Percentiles rank a stretch among this genome's conserved stretches.
phyloP scores from a whole-genome alignment of 2,113 vertebrate species.

The Pipra filicauda region DNA sequence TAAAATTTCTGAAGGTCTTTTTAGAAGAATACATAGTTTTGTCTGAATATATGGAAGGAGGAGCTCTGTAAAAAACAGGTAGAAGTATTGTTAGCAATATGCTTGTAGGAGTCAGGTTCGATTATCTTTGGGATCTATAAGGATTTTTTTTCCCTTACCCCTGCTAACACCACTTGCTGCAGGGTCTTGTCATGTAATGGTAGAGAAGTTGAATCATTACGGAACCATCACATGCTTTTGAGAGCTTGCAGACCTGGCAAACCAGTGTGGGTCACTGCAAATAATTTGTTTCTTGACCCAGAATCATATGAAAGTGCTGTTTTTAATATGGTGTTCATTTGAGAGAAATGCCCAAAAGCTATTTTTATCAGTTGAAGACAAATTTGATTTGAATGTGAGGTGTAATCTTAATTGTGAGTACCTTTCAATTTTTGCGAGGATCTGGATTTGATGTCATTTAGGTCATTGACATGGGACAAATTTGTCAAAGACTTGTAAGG shows the following conservation, averaged over 20 bases:
- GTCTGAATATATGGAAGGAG: rapidly evolving
- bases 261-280: neutral
- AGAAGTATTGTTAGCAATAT: neutral
- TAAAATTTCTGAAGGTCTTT: neutral
- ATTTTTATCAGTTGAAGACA: neutral
- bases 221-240: neutral
- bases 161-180: neutral
- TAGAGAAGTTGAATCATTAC: neutral
- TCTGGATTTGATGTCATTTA: neutral
- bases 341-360: neutral
- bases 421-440: neutral
- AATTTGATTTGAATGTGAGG: neutral
- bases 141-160: neutral
- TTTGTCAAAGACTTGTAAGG: neutral
- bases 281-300: neutral
- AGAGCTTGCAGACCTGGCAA: neutral
- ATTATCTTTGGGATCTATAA: neutral
- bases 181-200: neutral
- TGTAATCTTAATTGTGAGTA: neutral
- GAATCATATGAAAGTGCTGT: neutral
- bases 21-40: neutral
- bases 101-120: neutral
- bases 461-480: neutral
- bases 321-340: neutral
- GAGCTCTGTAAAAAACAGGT: neutral